Percentiles rank a stretch among this genome's conserved stretches.
phyloP scores from a whole-genome alignment of 2,113 vertebrate genomes.

The Salvelinus fontinalis region DNA sequence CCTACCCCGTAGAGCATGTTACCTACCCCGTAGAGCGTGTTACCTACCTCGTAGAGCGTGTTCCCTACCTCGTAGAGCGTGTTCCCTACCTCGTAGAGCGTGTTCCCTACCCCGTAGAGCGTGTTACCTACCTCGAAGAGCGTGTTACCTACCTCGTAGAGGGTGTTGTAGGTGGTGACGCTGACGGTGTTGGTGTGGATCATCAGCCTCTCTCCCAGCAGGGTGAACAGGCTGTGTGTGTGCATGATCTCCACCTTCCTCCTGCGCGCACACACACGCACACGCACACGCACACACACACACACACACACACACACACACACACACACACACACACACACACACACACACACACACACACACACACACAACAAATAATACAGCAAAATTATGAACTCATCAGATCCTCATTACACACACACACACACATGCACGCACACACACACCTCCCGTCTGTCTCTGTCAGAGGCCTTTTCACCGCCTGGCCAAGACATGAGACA shows the following conservation, averaged over 20 bases:
- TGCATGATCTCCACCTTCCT: slow-evolving; percentile 99
- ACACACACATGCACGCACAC: slow-evolving; percentile 9
- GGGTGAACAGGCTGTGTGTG: slow-evolving; percentile 97
- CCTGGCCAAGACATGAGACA: too few species aligned
- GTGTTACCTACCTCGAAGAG: too few species aligned
- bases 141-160: slow-evolving; percentile 87
- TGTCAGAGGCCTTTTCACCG: too few species aligned
- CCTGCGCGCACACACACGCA: slow-evolving; percentile 65
- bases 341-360: not conserved
- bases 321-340: not conserved
- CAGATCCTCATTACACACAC: slow-evolving; percentile 5
- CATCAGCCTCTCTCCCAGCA: slow-evolving; percentile 96
- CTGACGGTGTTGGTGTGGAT: slow-evolving; percentile 97
- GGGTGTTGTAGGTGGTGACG: slow-evolving; percentile 96
- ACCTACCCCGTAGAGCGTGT: too few species aligned
- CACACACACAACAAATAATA: too few species aligned
- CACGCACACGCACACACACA: slow-evolving; percentile 8
- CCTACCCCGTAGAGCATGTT: too few species aligned
- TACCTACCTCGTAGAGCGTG: too few species aligned
- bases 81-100: too few species aligned
- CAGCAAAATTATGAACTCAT: not conserved
- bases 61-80: too few species aligned
- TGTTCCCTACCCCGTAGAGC: too few species aligned
- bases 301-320: too few species aligned
- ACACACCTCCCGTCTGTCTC: not conserved